These are phyloP conservation scores for Neopelma chrysocephalum DNA, from an alignment of 2,797 vertebrate species.

Conservation along the genomic window DNA sequence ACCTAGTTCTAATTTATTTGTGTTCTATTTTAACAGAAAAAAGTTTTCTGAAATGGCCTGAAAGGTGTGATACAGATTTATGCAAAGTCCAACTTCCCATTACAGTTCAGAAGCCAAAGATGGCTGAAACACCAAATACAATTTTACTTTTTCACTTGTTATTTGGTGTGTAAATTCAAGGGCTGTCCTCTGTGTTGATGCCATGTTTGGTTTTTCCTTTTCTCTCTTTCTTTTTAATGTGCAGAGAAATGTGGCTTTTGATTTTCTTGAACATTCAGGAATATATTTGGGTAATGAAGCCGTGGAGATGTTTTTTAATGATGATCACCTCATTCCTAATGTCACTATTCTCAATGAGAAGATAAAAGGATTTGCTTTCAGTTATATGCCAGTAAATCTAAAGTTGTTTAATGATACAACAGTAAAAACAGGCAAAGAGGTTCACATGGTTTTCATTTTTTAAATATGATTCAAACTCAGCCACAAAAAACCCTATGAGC, in stretches of 20 bases:
- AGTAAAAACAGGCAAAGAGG: neutral
- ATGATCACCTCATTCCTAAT: neutral
- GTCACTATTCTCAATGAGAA: neutral
- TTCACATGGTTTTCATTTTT: neutral
- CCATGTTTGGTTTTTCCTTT: neutral
- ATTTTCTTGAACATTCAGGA: neutral
- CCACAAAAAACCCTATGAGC: neutral
- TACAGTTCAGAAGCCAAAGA: neutral
- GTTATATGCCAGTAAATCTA: neutral
- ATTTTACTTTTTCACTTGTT: neutral
- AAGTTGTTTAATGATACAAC: neutral
- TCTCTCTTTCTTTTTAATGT: neutral
- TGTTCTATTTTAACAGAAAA: neutral
- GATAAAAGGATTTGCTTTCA: neutral
- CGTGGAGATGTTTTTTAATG: neutral
- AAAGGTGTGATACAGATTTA: neutral
- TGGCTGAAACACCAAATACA: neutral
- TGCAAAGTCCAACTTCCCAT: neutral
- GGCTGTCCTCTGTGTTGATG: neutral
- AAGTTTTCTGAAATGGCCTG: neutral
- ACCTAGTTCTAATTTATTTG: neutral
- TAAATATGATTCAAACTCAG: neutral
- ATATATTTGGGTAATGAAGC: neutral
- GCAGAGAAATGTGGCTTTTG: neutral
- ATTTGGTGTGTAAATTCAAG: neutral